Conservation (phyloP, 2,797 vertebrate genomes). For the Sebastolobus altivelis region DNA sequence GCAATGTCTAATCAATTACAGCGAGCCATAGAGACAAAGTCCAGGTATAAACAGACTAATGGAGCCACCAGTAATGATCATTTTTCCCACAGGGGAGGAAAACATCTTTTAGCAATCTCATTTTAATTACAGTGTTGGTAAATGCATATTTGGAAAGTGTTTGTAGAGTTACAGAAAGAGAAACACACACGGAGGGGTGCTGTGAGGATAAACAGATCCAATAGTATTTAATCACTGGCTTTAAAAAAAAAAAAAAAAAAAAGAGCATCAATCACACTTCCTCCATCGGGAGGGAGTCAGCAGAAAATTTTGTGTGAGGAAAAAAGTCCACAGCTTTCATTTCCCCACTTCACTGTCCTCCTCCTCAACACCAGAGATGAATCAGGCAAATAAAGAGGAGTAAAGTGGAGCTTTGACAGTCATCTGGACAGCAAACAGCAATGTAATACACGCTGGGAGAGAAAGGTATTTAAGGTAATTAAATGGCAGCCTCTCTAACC, state of each 20-base stretch:
- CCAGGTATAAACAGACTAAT: conserved; percentile 35
- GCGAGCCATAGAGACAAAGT: neutral
- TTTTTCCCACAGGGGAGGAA: conserved; percentile 7
- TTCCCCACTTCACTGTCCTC: conserved; percentile 28
- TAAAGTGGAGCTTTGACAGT: conserved; percentile 47
- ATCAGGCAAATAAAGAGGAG: conserved; percentile 26
- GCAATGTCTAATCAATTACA: conserved; percentile 35
- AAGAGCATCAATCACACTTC: conserved; percentile 20
- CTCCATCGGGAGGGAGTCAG: conserved; percentile 13
- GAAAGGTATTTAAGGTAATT: conserved; percentile 22
- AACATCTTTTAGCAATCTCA: neutral
- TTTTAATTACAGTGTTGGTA: conserved; percentile 6
- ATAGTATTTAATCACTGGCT: conserved; percentile 29
- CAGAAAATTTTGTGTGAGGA: conserved; percentile 19
- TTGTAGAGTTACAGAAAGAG: neutral
- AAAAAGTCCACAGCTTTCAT: conserved; percentile 26
- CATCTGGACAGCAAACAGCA: conserved; percentile 32
- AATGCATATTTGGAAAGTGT: conserved; percentile 3
- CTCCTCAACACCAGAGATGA: conserved; percentile 41
- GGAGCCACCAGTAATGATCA: conserved; percentile 11
- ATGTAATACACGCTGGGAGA: conserved; percentile 6
- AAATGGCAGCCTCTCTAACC: conserved; percentile 16
- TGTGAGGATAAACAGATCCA: conserved; percentile 33
- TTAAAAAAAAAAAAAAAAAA: neutral
- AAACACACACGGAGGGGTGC: conserved; percentile 3